Percentiles rank a stretch among this genome's conserved stretches.
phyloP scores from a whole-genome alignment of 1,140 invertebrate genomes.

The Eulimnadia texana region DNA sequence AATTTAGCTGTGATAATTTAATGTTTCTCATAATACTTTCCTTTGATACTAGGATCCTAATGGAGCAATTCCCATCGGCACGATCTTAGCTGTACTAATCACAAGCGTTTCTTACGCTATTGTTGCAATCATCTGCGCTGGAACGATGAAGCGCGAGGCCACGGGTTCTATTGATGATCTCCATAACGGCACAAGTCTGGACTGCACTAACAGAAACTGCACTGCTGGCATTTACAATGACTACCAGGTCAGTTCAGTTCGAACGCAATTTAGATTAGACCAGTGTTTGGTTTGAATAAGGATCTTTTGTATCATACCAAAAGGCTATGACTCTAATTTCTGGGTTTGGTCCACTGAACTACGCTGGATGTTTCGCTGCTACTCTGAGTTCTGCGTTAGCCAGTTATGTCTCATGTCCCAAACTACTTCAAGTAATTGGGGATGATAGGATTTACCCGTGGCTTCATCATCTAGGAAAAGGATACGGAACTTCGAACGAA shows the following conservation, averaged over 20 bases:
- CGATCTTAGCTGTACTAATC: conserved; percentile 38
- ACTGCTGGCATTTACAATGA: conserved; percentile 10
- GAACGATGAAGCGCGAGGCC: not conserved
- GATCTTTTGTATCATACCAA: too few relatives aligned
- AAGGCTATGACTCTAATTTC: conserved; percentile 86
- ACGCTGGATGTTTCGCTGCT: conserved; percentile 46
- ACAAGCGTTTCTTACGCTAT: conserved; percentile 35
- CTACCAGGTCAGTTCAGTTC: conserved; percentile 31
- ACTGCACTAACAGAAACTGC: conserved; percentile 13
- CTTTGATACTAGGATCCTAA: conserved; percentile 29
- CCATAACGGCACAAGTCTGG: not conserved
- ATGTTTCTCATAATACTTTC: too few relatives aligned
- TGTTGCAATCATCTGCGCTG: conserved; percentile 6
- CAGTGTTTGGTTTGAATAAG: too few relatives aligned
- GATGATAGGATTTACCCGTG: conserved; percentile 90
- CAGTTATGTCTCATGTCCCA: conserved; percentile 41
- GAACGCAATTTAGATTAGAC: too few relatives aligned
- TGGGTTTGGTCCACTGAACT: conserved; percentile 78
- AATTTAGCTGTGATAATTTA: too few relatives aligned
- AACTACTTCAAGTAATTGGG: conserved; percentile 52
- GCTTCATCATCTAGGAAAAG: conserved; percentile 66
- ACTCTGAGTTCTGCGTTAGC: conserved; percentile 44
- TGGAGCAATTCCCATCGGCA: conserved; percentile 40
- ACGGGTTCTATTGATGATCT: conserved; percentile 4
- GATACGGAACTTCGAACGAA: conserved; percentile 82